Evolutionary conservation across 2,113 vertebrate genomes (phyloP).

Genomic region (Stegostoma tigrinum): DNA sequence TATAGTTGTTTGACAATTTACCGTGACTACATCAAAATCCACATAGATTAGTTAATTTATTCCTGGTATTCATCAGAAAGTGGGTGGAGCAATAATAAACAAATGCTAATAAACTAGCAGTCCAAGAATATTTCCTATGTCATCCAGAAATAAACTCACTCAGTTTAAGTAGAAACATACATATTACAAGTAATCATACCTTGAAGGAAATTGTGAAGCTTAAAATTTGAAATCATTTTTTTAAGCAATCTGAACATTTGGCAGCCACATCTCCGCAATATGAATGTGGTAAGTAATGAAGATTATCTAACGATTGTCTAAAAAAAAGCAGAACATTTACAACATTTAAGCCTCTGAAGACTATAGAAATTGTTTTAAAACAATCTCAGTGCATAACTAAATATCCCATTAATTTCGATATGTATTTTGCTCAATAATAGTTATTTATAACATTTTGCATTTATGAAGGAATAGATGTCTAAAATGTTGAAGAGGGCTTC

Average conservation of each 20-base stretch:
- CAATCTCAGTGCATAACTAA: not conserved
- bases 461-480: not conserved
- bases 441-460: not conserved
- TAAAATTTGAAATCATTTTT: not conserved
- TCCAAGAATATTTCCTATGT: not conserved
- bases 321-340: not conserved
- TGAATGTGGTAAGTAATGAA: not conserved
- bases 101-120: not conserved
- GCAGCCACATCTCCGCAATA: not conserved
- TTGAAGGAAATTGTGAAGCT: not conserved
- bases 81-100: not conserved
- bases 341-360: not conserved
- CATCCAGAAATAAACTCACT: not conserved
- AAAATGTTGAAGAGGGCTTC: not conserved
- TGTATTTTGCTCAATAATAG: not conserved
- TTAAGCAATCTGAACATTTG: not conserved
- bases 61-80: not conserved
- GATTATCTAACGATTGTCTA: not conserved
- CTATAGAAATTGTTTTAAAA: not conserved
- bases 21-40: not conserved
- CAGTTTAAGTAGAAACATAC: not conserved
- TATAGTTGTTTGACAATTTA: not conserved
- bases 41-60: constrained; percentile 1
- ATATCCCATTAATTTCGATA: not conserved
- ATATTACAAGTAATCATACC: not conserved